Percentiles rank a stretch among this genome's conserved stretches.
These are phyloP conservation scores for Alethe diademata DNA, from an alignment of 2,113 vertebrate species.

Conservation along the genomic window DNA sequence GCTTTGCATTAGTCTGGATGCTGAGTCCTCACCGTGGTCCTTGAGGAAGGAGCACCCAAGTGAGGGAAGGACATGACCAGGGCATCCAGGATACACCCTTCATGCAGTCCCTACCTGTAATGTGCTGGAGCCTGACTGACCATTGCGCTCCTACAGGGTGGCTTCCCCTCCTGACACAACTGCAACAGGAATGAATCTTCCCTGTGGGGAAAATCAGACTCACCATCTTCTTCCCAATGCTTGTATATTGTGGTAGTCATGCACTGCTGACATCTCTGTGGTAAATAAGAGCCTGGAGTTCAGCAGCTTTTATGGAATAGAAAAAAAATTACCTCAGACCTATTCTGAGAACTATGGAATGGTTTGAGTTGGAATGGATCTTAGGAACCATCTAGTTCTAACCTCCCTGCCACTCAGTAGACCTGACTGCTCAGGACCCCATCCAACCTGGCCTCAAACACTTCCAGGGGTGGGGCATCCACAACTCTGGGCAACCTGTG, in stretches of 20 bases:
- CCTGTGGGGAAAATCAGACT: neutral
- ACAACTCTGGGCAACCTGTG: neutral
- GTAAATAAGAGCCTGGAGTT: neutral
- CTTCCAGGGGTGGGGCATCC: neutral
- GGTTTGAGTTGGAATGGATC: neutral
- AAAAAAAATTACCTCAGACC: neutral
- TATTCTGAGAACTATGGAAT: neutral
- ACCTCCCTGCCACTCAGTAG: neutral
- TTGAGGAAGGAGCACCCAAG: neutral
- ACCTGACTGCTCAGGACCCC: neutral
- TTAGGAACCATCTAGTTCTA: neutral
- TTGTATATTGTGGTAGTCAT: neutral
- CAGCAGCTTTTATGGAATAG: neutral
- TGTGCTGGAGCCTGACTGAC: neutral
- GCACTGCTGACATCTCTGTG: neutral
- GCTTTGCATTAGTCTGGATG: neutral
- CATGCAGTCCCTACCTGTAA: neutral
- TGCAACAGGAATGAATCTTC: neutral
- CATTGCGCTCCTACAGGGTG: rapidly evolving
- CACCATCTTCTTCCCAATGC: neutral
- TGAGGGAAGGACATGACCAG: neutral
- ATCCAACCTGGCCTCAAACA: neutral
- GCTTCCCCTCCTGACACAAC: neutral
- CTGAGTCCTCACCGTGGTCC: neutral
- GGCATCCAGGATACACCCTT: neutral